Evolutionary conservation across 1,140 invertebrate genomes (phyloP), one percentile per base, ranked within the genome.

Genomic region (Dendroctonus valens): DNA sequence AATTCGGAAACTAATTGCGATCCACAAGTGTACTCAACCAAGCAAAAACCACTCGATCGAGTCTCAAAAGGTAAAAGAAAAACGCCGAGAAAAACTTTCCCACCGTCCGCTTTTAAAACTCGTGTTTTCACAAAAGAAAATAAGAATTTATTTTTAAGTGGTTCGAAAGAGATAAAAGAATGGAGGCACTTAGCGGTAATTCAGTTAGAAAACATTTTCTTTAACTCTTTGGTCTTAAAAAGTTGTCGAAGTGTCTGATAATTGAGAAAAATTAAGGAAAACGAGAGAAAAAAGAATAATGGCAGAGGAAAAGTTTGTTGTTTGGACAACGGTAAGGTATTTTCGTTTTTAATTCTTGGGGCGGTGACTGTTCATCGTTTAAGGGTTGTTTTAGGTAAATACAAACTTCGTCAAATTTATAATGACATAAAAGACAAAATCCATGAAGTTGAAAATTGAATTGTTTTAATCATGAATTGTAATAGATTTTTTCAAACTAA

Each of bases 141-240:
- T 55, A 65, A 57, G 54, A 65, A 65, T 65, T 65, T 65, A 65
- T 65, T 65, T 65, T 65, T 65, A 65, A 65, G 63, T 65, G 63
- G 53, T 65, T 48, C 41, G 63, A 65, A 65, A 50, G 53, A 65
- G 63, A 65, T 65, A 65, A 65, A 65, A 65, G 63, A 65, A 65
- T 65, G 63, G 54, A 65, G 54, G 63, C 63, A 65, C 63, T 65
- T 65, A 65, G 63, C 53, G 63, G 63, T 65, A 65, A 65, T 65
- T 65, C 63, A 59, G 41, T 65, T 65, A 65, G 63, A 65, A 65
- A 65, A 65, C 63, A 65, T 65, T 65, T 65, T 65, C 63, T 65
- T 65, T 65, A 65, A 65, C 63, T 65, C 63, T 65, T 65, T 58
- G 41, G 49, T 53, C 50, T 55, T 55, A 55, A 55, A 64, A 55